phyloP scores from a whole-genome alignment of 2,797 vertebrate species.

The Pampus argenteus region DNA sequence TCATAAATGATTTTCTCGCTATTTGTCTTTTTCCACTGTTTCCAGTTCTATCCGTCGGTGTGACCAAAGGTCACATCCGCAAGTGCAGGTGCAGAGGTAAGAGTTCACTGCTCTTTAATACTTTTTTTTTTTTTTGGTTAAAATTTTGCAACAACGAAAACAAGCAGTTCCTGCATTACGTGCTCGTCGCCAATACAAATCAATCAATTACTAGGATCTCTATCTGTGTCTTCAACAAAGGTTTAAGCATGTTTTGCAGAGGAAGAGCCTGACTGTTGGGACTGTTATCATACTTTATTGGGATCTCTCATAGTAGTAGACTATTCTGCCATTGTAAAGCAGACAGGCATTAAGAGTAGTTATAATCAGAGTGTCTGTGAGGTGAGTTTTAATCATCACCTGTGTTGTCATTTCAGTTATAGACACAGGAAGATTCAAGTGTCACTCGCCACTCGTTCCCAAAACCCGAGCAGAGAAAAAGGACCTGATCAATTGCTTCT shows the following conservation, averaged over 20 bases:
- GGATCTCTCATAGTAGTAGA: background rate
- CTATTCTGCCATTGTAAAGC: background rate
- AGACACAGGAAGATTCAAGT: background rate
- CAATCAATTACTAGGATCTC: too few relatives aligned
- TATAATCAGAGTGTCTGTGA: background rate
- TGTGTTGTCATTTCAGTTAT: slow-evolving; percentile 34
- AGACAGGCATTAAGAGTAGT: background rate
- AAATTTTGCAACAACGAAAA: background rate
- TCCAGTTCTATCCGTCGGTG: slow-evolving; percentile 14
- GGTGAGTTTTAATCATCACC: background rate
- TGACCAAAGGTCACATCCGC: background rate
- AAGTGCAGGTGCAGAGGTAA: slow-evolving; percentile 68
- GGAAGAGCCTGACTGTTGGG: background rate
- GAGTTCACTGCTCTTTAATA: background rate
- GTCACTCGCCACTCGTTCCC: background rate
- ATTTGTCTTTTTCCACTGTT: slow-evolving; percentile 22
- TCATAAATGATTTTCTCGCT: slow-evolving; percentile 10
- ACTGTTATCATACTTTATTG: background rate
- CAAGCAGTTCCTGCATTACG: background rate
- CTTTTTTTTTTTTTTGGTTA: slow-evolving; percentile 26
- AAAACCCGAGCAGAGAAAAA: fast-evolving
- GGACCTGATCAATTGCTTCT: slow-evolving; percentile 47
- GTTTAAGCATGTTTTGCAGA: background rate
- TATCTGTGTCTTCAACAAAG: too few relatives aligned
- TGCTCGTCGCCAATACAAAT: too few relatives aligned